These are phyloP conservation scores for Novumbra hubbsi DNA, from an alignment of 2,797 vertebrate genomes.

Conservation along the genomic window DNA sequence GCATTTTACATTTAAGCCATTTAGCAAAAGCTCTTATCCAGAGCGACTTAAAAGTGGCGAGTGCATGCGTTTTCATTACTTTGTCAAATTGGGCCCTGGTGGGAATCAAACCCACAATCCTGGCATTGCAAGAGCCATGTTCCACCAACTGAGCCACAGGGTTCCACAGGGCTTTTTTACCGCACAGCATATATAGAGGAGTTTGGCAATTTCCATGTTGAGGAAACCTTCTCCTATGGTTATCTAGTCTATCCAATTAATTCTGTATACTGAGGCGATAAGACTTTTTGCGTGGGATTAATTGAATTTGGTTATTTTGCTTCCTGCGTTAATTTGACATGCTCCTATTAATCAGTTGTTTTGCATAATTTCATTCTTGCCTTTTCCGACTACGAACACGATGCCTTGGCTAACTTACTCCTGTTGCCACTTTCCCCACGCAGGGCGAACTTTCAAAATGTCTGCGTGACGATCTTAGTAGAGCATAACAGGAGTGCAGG, in stretches of 20 bases:
- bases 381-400: neutral
- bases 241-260: slow-evolving; percentile 2
- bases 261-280: neutral
- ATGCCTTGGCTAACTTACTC: neutral
- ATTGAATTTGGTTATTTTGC: neutral
- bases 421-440: neutral
- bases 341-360: neutral
- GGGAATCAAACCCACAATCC: too few relatives aligned
- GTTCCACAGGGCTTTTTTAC: slow-evolving; percentile 2
- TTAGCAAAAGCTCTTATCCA: neutral
- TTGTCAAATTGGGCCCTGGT: too few relatives aligned
- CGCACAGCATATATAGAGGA: neutral
- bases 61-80: too few relatives aligned
- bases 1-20: slow-evolving; percentile 6
- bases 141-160: too few relatives aligned
- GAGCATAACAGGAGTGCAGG: neutral
- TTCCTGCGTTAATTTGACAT: neutral
- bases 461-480: neutral
- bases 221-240: neutral
- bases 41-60: too few relatives aligned
- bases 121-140: too few relatives aligned
- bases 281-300: neutral
- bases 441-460: neutral
- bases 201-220: neutral
- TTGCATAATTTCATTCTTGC: neutral